phyloP scores from a whole-genome alignment of 2,888 invertebrate genomes.

The Apeira syringaria region DNA sequence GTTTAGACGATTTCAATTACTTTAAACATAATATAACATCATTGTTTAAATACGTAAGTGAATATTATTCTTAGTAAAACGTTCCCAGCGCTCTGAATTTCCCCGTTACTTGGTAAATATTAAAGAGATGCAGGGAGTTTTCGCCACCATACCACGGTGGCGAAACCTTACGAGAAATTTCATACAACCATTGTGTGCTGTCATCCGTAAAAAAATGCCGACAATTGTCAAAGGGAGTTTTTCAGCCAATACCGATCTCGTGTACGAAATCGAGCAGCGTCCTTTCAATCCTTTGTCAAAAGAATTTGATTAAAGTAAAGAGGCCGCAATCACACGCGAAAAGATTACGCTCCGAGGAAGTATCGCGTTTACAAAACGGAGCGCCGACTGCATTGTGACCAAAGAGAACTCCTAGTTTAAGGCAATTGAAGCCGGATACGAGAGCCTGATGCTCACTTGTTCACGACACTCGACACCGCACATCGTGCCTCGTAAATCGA shows the following conservation, averaged over 20 bases:
- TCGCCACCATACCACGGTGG: not conserved
- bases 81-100: too few species aligned
- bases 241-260: conserved; percentile 73
- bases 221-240: conserved; percentile 63
- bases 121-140: not conserved
- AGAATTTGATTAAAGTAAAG: conserved; percentile 81
- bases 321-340: conserved; percentile 77
- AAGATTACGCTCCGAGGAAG: conserved; percentile 74
- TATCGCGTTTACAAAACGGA: conserved; percentile 81
- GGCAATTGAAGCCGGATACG: conserved; percentile 67
- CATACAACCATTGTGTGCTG: conserved; percentile 38
- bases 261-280: conserved; percentile 72
- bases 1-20: not conserved
- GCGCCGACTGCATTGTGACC: conserved; percentile 72
- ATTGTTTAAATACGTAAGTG: too few species aligned
- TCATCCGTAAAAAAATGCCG: conserved; percentile 63
- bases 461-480: conserved; percentile 57
- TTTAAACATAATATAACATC: too few species aligned
- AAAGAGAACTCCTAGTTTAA: conserved; percentile 55
- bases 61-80: too few species aligned
- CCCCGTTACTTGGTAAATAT: too few species aligned
- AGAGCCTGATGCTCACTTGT: conserved; percentile 56
- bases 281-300: conserved; percentile 81
- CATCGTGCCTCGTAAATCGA: conserved; percentile 45
- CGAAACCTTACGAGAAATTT: conserved; percentile 18